These are phyloP conservation scores for Eunapius fragilis DNA, from an alignment of 37 sponge, comb jelly and placozoan species.

Conservation along the genomic window DNA sequence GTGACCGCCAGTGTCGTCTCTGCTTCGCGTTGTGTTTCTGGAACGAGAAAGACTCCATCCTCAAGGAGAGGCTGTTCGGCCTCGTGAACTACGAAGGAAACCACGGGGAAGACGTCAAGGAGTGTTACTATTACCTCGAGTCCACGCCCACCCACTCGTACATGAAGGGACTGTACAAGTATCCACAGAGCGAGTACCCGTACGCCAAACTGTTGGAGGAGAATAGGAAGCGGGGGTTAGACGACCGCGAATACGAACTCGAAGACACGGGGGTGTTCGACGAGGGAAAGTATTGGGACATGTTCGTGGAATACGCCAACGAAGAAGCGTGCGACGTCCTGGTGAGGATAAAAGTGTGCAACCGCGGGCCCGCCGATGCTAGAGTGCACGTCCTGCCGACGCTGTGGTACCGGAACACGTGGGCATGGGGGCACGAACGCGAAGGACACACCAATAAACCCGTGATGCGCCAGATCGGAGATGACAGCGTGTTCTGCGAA, in stretches of 20 bases:
- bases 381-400: constrained; percentile 89
- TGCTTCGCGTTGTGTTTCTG: constrained; percentile 88
- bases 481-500: constrained; percentile 44
- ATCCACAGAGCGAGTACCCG: constrained; percentile 89
- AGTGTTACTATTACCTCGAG: constrained; percentile 96
- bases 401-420: constrained; percentile 96
- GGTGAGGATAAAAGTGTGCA: constrained; percentile 71
- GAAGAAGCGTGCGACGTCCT: constrained; percentile 73
- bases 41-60: constrained; percentile 93
- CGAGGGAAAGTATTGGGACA: constrained; percentile 87
- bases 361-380: constrained; percentile 76
- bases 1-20: constrained; percentile 92
- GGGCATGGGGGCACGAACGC: constrained; percentile 95
- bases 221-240: constrained; percentile 51
- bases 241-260: constrained; percentile 83
- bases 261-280: constrained; percentile 88
- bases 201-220: constrained; percentile 83
- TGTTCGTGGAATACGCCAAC: constrained; percentile 90
- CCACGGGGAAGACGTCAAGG: constrained; percentile 96
- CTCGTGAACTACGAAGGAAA: constrained; percentile 91
- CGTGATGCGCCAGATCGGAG: constrained; percentile 49
- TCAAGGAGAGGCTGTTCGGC: constrained; percentile 95
- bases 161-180: constrained; percentile 95
- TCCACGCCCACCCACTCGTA: constrained; percentile 96
- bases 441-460: constrained; percentile 92